Conservation (phyloP, 2,113 vertebrate genomes). For the Boulengerochromis microlepis region DNA sequence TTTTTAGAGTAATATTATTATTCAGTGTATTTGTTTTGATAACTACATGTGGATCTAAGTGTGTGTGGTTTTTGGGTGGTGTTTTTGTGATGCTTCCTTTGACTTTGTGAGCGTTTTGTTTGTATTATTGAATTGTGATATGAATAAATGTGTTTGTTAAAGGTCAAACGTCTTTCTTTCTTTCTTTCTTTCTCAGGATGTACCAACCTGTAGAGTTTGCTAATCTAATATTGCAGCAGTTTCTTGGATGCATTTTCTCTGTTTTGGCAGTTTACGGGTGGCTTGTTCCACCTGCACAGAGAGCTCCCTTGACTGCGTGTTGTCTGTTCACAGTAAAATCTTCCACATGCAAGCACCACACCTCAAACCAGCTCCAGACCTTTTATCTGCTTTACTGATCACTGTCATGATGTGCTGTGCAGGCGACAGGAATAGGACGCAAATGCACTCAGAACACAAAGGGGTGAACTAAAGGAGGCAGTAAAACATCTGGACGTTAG, state of each 20-base stretch:
- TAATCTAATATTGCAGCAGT: background rate
- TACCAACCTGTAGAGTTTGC: rapidly evolving
- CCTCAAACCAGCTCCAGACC: background rate
- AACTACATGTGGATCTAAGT: too few relatives aligned
- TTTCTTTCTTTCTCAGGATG: background rate
- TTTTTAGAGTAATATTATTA: too few relatives aligned
- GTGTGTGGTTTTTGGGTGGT: background rate
- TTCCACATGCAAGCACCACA: background rate
- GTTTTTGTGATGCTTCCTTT: background rate
- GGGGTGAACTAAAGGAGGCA: background rate
- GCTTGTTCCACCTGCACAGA: background rate
- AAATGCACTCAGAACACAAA: background rate
- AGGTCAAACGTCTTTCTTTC: background rate
- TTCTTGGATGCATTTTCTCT: background rate
- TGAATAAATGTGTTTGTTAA: background rate
- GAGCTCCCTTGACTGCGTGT: rapidly evolving
- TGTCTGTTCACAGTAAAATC: background rate
- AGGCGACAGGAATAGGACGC: rapidly evolving
- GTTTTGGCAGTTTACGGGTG: background rate
- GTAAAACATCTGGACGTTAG: background rate
- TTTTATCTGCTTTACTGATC: background rate
- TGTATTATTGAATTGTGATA: background rate
- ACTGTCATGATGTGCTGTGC: background rate
- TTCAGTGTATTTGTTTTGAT: too few relatives aligned
- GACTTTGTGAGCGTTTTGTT: background rate